These are phyloP conservation scores for Rhabdornis inornatus DNA, from an alignment of 2,113 vertebrate genomes.

Conservation along the genomic window DNA sequence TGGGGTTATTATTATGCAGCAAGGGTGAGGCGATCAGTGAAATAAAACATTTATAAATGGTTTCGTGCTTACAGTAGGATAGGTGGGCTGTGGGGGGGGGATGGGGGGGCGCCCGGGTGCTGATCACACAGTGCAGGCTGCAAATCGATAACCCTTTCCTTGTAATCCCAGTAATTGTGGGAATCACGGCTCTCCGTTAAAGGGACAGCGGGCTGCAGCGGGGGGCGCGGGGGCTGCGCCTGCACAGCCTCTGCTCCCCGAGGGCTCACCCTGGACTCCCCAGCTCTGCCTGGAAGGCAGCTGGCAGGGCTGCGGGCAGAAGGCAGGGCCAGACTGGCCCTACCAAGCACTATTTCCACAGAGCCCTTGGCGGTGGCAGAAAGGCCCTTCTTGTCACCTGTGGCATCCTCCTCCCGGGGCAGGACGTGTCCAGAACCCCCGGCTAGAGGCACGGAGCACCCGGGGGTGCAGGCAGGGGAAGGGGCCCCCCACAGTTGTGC, in stretches of 20 bases:
- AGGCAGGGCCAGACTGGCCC: background rate
- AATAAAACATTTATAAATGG: slow-evolving; percentile 78
- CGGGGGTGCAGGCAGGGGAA: background rate
- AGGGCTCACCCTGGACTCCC: background rate
- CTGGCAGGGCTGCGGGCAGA: background rate
- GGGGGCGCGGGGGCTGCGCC: background rate
- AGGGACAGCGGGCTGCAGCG: slow-evolving; percentile 61
- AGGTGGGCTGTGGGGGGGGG: slow-evolving; percentile 35
- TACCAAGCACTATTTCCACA: background rate
- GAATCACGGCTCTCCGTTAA: slow-evolving; percentile 76
- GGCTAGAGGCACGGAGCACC: background rate
- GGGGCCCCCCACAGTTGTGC: background rate
- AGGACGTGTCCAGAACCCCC: rapidly evolving
- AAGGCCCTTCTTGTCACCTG: background rate
- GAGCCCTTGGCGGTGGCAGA: rapidly evolving
- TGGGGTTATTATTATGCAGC: slow-evolving; percentile 66
- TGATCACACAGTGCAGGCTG: slow-evolving; percentile 72
- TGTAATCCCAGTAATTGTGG: slow-evolving; percentile 80
- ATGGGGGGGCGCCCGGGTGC: slow-evolving; percentile 35
- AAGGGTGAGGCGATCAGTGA: slow-evolving; percentile 67
- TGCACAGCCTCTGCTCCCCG: background rate
- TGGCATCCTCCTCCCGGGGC: background rate
- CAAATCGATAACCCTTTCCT: slow-evolving; percentile 76
- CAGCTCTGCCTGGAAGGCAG: background rate
- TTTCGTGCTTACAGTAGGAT: slow-evolving; percentile 68